Base-by-base conservation (phyloP, 1,140 invertebrate genomes). In the Heliconius hermathena region DNA sequence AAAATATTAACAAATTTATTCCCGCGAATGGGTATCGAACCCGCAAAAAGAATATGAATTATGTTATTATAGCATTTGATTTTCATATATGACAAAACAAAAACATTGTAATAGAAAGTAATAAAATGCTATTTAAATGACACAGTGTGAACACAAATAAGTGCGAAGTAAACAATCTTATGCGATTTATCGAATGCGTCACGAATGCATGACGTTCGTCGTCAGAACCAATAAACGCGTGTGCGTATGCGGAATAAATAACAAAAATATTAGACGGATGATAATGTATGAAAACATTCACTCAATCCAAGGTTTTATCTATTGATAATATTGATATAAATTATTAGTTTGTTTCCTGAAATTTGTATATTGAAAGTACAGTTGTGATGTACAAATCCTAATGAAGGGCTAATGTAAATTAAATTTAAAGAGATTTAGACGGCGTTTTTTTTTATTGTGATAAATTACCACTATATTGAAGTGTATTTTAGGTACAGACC, bases 141-240 rank as follows among this genome's bases (percentile, higher is more conserved):
- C n/a, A 57, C n/a, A 3, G 0, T 57, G 3, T 22, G 54, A 60
- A 60, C 0, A 60, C n/a, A 9, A 60, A 60, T 22, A 60, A 22
- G n/a, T 66, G 26, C 11, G 22, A 29, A 66, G 60, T 66, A 66
- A 66, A 66, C 60, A 66, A 60, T 26, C 26, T 66, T 66, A 66
- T 66, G 60, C 60, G 60, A 66, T 66, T 26, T 66, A 66, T 66
- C 60, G 60, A 66, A 66, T 66, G 60, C 60, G 60, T 66, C 60
- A 66, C 60, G 26, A 26, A 26, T 26, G 26, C 26, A 1, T 66
- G 26, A 46, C 26, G 60, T 29, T 29, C 26, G 60, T 66, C 60
- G 60, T 26, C 60, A 66, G 22, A 26, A 66, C 22, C 26, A 29
- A 22, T 29, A 66, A 29, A 46, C 13, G 1, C 13, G 1, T 46